A percentile compares a stretch with the other conserved stretches of the same genome.
Conservation (phyloP, 2,113 vertebrate species). For the Junco hyemalis region DNA sequence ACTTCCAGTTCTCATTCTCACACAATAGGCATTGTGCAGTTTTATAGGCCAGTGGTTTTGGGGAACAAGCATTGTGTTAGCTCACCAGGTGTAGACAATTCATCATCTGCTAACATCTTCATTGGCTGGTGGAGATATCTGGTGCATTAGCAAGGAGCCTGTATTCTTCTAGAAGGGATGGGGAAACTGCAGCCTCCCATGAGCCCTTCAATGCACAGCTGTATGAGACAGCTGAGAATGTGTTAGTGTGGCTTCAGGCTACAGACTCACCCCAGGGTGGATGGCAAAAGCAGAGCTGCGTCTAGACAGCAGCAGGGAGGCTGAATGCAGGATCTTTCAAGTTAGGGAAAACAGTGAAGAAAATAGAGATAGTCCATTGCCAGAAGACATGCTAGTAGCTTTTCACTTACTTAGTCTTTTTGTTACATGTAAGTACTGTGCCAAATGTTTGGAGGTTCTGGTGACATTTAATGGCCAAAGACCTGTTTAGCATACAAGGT, state of each 20-base stretch:
- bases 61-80: neutral
- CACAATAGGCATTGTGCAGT: neutral
- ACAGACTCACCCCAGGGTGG: neutral
- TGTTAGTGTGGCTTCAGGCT: neutral
- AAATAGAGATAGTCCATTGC: neutral
- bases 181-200: neutral
- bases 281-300: neutral
- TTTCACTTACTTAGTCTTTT: neutral
- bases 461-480: neutral
- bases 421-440: neutral
- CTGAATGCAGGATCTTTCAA: neutral
- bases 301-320: neutral
- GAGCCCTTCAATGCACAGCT: neutral
- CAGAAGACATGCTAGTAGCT: neutral
- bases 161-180: neutral
- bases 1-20: neutral
- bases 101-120: neutral
- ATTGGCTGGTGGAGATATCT: neutral
- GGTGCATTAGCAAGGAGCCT: neutral
- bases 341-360: neutral
- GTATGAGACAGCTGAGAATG: neutral
- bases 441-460: neutral
- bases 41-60: neutral
- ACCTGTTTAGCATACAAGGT: neutral
- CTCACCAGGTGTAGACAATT: neutral